Percentiles rank a stretch among this genome's conserved stretches.
Conservation (phyloP, 2,113 vertebrate genomes). For the Rhinoptilus africanus region DNA sequence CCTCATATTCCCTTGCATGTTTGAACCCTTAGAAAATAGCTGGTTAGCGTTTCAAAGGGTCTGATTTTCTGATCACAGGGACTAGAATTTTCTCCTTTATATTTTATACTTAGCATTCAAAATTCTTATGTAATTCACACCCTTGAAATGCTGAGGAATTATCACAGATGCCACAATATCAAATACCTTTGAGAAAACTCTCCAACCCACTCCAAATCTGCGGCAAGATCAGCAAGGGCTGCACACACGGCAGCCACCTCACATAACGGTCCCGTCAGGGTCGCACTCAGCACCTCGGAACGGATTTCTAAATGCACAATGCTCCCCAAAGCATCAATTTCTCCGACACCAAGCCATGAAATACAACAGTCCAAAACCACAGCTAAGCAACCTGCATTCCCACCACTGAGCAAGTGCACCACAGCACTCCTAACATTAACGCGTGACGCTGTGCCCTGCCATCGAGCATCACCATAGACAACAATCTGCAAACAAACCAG, state of each 20-base stretch:
- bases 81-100: background rate
- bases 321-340: background rate
- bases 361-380: background rate
- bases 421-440: fast-evolving
- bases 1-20: background rate
- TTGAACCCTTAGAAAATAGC: background rate
- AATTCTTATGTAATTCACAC: background rate
- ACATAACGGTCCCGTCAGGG: fast-evolving
- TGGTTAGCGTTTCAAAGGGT: background rate
- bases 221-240: background rate
- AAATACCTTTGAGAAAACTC: background rate
- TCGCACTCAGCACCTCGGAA: background rate
- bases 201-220: background rate
- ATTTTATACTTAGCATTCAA: background rate
- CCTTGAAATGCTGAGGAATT: background rate
- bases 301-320: background rate
- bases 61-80: background rate
- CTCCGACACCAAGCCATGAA: background rate
- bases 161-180: background rate
- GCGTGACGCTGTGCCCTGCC: fast-evolving
- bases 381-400: background rate
- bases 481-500: background rate
- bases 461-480: fast-evolving
- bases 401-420: background rate
- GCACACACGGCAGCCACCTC: background rate